These are phyloP conservation scores for Halcyon badia DNA, from an alignment of 2,797 vertebrate genomes.

Conservation along the genomic window DNA sequence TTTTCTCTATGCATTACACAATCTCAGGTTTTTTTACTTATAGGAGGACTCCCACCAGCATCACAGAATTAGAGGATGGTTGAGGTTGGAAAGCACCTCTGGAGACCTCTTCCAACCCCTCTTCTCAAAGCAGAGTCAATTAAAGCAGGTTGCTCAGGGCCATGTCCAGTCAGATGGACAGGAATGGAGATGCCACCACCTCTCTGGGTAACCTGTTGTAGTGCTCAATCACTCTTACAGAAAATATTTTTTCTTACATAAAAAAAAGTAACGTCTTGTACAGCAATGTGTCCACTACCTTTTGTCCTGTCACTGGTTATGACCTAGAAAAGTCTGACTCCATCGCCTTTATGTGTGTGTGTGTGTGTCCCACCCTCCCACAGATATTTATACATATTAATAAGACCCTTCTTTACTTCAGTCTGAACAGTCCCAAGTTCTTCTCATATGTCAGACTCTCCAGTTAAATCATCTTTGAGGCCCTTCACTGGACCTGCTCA, in stretches of 20 bases:
- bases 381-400: neutral
- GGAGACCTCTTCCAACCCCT: neutral
- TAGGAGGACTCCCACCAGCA: neutral
- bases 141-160: neutral
- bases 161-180: neutral
- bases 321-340: neutral
- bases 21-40: neutral
- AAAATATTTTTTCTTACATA: neutral
- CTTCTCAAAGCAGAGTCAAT: neutral
- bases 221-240: neutral
- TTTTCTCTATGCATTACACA: neutral
- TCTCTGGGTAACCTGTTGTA: neutral
- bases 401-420: neutral
- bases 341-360: neutral
- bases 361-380: fast-evolving
- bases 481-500: neutral
- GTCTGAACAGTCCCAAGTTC: neutral
- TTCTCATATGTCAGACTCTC: neutral
- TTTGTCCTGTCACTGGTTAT: neutral
- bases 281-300: neutral
- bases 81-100: neutral
- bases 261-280: neutral
- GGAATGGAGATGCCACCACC: neutral
- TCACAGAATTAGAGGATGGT: neutral
- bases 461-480: neutral